phyloP scores from a whole-genome alignment of 2,888 invertebrate species.

The Nyleta sp. region DNA sequence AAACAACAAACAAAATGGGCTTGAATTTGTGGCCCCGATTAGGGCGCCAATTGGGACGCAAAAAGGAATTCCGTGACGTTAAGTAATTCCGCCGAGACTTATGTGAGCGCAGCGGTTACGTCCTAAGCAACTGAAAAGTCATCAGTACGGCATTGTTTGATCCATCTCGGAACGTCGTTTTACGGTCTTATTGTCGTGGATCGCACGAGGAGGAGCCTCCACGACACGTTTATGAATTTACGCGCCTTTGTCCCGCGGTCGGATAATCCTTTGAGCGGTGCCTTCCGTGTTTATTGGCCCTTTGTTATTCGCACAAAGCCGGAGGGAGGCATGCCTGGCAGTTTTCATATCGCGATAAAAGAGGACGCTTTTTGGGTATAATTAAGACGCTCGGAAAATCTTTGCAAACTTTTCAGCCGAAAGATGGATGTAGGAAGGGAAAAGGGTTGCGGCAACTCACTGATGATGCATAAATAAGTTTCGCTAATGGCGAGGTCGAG shows the following conservation, averaged over 20 bases:
- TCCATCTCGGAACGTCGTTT: slow-evolving; percentile 68
- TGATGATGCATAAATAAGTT: slow-evolving; percentile 81
- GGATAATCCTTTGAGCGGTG: slow-evolving; percentile 64
- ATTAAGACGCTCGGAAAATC: slow-evolving; percentile 79
- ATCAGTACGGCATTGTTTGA: slow-evolving; percentile 68
- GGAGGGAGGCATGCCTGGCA: slow-evolving; percentile 61
- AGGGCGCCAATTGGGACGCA: not conserved
- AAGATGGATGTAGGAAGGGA: slow-evolving; percentile 78
- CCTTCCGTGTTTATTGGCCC: slow-evolving; percentile 71
- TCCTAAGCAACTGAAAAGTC: slow-evolving; percentile 31
- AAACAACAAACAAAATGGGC: slow-evolving; percentile 30
- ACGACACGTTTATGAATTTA: slow-evolving; percentile 80
- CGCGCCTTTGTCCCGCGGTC: slow-evolving; percentile 71
- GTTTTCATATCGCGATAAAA: slow-evolving; percentile 68
- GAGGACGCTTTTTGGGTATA: slow-evolving; percentile 71
- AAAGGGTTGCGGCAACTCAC: slow-evolving; percentile 76
- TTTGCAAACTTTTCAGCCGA: slow-evolving; percentile 78
- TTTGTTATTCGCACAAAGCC: slow-evolving; percentile 69
- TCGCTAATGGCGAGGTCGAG: slow-evolving; percentile 77
- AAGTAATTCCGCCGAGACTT: slow-evolving; percentile 20
- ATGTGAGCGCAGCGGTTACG: slow-evolving; percentile 19
- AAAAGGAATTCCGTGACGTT: slow-evolving; percentile 1
- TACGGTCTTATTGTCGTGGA: slow-evolving; percentile 75
- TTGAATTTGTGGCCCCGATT: not conserved
- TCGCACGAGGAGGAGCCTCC: slow-evolving; percentile 64